Conservation (phyloP, 2,888 invertebrate species). For the Epinotia demarniana region DNA sequence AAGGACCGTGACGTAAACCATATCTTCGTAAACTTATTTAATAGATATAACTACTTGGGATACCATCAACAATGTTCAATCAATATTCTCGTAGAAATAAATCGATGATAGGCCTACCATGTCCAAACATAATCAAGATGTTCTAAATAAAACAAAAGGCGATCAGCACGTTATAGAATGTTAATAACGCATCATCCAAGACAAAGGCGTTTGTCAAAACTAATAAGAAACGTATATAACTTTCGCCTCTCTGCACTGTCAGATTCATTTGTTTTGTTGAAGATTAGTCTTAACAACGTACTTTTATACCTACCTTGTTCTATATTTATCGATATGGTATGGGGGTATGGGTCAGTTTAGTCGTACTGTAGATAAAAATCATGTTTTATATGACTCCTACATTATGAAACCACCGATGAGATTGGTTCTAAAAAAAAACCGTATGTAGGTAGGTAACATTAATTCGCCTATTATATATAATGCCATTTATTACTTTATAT, state of each 20-base stretch:
- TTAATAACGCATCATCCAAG: constrained; percentile 10
- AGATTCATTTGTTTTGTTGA: not conserved
- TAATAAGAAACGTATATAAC: constrained; percentile 20
- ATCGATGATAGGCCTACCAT: constrained; percentile 18
- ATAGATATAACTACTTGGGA: not conserved
- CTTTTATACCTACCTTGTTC: not conserved
- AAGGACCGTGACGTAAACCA: not conserved
- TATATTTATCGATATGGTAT: constrained; percentile 1
- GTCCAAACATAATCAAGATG: constrained; percentile 19
- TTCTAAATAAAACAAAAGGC: constrained; percentile 29
- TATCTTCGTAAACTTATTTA: not conserved
- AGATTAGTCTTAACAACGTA: not conserved
- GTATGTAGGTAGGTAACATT: no score
- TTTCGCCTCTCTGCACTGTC: constrained; percentile 23
- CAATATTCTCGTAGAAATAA: constrained; percentile 3
- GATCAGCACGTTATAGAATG: constrained; percentile 4
- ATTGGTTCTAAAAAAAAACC: no score
- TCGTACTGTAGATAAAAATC: no score
- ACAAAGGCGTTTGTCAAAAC: constrained; percentile 25
- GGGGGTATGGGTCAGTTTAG: not conserved
- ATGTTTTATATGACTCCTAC: no score
- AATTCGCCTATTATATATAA: no score
- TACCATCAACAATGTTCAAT: constrained; percentile 12
- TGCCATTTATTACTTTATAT: no score
- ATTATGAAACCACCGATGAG: no score